Evolutionary conservation across 2,113 vertebrate genomes (phyloP).

Genomic region (Mastomys natalensis): DNA sequence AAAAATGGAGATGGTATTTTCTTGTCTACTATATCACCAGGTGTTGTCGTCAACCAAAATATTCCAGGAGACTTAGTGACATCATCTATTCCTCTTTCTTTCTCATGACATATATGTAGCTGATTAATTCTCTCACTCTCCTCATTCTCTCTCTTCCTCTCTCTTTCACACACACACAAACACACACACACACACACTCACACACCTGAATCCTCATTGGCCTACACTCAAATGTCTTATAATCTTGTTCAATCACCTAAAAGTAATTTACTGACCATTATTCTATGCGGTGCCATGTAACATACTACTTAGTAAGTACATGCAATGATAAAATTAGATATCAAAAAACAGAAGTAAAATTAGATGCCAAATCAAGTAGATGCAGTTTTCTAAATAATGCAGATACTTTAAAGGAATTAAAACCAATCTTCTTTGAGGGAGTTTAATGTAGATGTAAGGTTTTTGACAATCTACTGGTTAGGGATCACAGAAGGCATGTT

Average conservation of each 20-base stretch:
- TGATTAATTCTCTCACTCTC: background rate
- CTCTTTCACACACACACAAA: background rate
- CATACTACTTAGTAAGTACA: background rate
- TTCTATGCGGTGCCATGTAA: background rate
- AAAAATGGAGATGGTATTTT: background rate
- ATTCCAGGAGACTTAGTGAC: background rate
- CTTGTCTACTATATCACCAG: background rate
- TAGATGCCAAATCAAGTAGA: background rate
- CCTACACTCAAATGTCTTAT: background rate
- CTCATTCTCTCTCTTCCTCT: background rate
- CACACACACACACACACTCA: background rate
- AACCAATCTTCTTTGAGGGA: background rate
- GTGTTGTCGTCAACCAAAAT: background rate
- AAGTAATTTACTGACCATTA: slow-evolving; percentile 12
- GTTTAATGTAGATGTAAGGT: background rate
- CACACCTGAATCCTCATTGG: background rate
- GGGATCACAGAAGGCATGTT: background rate
- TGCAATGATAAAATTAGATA: background rate
- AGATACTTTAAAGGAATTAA: background rate
- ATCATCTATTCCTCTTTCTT: background rate
- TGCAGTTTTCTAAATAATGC: background rate
- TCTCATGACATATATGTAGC: background rate
- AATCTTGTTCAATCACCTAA: background rate
- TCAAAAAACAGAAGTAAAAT: background rate
- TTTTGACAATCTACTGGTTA: background rate